A percentile compares a stretch with the other conserved stretches of the same genome.
Conservation (phyloP, 1,140 invertebrate species). For the Zaprionus ghesquierei region DNA sequence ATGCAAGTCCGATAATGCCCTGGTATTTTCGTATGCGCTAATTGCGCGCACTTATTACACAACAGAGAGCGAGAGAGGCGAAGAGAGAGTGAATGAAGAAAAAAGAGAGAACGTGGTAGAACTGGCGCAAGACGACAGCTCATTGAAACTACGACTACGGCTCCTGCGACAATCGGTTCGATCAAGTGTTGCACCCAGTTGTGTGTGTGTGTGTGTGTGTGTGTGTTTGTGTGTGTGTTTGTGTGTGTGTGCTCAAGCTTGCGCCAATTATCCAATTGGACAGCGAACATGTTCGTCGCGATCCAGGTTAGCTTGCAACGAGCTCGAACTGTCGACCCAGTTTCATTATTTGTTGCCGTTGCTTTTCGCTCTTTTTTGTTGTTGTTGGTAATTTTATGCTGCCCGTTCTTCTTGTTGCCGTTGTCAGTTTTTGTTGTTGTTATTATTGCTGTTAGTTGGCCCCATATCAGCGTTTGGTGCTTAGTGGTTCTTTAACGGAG, state of each 20-base stretch:
- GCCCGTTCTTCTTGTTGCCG: slow-evolving; percentile 19
- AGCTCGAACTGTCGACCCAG: slow-evolving; percentile 52
- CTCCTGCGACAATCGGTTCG: not conserved
- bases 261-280: slow-evolving; percentile 11
- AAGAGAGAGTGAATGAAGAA: not conserved
- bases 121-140: not conserved
- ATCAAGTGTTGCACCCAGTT: not conserved
- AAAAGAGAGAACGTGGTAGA: not conserved
- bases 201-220: not conserved
- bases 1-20: not conserved
- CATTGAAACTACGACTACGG: not conserved
- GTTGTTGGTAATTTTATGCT: slow-evolving; percentile 36
- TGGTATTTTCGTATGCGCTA: not conserved
- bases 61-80: not conserved
- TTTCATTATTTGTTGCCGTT: slow-evolving; percentile 70
- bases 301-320: slow-evolving; percentile 21
- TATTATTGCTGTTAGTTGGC: slow-evolving; percentile 38
- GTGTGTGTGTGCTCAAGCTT: not conserved
- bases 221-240: not conserved
- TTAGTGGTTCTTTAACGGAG: slow-evolving; percentile 71
- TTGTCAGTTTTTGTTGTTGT: slow-evolving; percentile 25
- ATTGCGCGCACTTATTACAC: not conserved
- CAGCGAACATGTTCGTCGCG: slow-evolving; percentile 33
- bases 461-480: slow-evolving; percentile 58
- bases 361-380: slow-evolving; percentile 20